These are phyloP conservation scores for Thaumetopoea pityocampa DNA, from an alignment of 1,140 invertebrate species.

Conservation along the genomic window DNA sequence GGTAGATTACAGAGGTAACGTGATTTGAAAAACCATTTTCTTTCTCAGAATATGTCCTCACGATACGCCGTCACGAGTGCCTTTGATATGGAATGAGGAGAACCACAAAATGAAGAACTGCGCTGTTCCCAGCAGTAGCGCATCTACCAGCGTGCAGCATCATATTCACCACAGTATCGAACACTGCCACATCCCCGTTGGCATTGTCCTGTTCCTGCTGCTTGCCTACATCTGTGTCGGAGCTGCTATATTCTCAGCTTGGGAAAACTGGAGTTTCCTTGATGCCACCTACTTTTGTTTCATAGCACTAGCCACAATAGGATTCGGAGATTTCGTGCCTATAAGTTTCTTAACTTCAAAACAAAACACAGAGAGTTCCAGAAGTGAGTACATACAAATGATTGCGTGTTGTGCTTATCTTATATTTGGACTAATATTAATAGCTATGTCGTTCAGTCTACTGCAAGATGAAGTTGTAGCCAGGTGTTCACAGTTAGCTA, in stretches of 20 bases:
- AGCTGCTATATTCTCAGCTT: constrained; percentile 82
- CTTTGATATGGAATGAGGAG: constrained; percentile 79
- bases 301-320: constrained; percentile 90
- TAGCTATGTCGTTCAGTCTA: constrained; percentile 95
- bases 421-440: constrained; percentile 90
- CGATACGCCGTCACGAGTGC: constrained; percentile 84
- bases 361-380: constrained; percentile 75
- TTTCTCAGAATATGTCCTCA: constrained; percentile 77
- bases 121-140: constrained; percentile 49
- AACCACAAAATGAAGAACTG: constrained; percentile 51
- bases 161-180: constrained; percentile 54
- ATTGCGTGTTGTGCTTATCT: constrained; percentile 91
- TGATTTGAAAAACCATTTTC: too few species aligned
- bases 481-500: constrained; percentile 83
- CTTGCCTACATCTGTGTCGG: constrained; percentile 83
- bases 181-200: constrained; percentile 81
- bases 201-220: constrained; percentile 82
- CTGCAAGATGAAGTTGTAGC: constrained; percentile 92
- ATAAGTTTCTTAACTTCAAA: constrained; percentile 70
- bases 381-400: constrained; percentile 82
- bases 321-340: constrained; percentile 89
- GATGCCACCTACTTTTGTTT: constrained; percentile 93
- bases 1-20: too few species aligned
- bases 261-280: constrained; percentile 87
- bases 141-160: constrained; percentile 44